Evolutionary conservation across 2,113 vertebrate species (phyloP).

Genomic region (Dasyurus viverrinus): DNA sequence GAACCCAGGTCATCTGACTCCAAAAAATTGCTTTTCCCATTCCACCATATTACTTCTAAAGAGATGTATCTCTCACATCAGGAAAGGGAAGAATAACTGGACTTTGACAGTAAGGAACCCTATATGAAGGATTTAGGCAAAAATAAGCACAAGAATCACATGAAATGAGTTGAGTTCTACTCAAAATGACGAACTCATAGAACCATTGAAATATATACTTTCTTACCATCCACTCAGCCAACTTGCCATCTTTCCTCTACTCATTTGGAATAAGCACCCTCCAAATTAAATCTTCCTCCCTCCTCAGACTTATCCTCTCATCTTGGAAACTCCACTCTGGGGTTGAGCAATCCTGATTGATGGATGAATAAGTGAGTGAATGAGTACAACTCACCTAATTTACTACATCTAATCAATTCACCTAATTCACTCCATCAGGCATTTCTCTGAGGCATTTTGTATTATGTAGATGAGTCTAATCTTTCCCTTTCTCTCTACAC

Average conservation of each 20-base stretch:
- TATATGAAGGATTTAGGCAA: neutral
- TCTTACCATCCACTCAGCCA: neutral
- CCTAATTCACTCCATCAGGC: neutral
- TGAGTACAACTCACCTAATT: neutral
- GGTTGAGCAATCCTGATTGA: neutral
- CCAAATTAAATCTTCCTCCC: neutral
- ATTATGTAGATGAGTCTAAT: neutral
- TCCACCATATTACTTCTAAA: neutral
- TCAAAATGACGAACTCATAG: neutral
- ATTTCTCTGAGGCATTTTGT: neutral
- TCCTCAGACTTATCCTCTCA: neutral
- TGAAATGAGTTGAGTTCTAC: neutral
- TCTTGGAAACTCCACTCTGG: neutral
- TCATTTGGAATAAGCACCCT: neutral
- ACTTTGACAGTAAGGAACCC: neutral
- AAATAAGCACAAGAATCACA: neutral
- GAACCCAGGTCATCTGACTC: neutral
- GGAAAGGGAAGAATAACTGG: neutral
- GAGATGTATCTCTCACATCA: neutral
- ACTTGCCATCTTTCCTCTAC: neutral
- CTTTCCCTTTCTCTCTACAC: neutral
- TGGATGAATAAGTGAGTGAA: neutral
- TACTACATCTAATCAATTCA: neutral
- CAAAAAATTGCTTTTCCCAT: neutral
- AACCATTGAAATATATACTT: neutral